Base-by-base conservation (phyloP, 2,888 invertebrate genomes). In the Drosophila demipolita region DNA sequence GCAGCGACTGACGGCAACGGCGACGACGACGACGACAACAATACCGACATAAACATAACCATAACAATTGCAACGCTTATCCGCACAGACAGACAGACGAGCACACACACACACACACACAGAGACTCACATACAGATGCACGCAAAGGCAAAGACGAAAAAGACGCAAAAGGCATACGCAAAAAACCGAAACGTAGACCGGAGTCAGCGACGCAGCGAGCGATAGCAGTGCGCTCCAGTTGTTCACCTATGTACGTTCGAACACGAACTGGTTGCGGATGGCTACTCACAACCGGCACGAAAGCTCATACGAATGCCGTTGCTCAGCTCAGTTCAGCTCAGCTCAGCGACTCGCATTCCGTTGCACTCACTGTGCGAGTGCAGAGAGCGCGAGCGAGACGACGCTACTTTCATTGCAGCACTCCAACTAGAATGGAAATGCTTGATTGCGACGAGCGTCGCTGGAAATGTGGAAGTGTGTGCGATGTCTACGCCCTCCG, bases 211-310 rank as follows among this genome's bases (percentile, higher is more conserved):
- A 78, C 69, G 73, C 54, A 63, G 50, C 68, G 73, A 58, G 72
- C 78, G 70, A 75, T 75, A 65, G 60, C 70, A 74, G 58, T 87
- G 90, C 90, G 87, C 83, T 73, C 83, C 87, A 91, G 91, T 91
- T 91, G 91, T 92, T 91, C 90, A 91, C 91, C 91, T 90, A 89
- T 85, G 91, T 90, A 92, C 92, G 93, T 91, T 92, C 91, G 91
- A 92, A 89, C 91, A 90, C 91, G 90, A 92, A 93, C 93, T 93
- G 90, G 92, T 91, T 92, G 78, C 76, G 80, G 76, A 67, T 80
- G 70, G 73, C 63, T 74, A 67, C 80, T 72, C 82, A 76, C 82
- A 82, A 66, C 78, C 75, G 82, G 79, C 80, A 80, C 81, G 80
- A 83, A 78, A 81, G 78, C 75, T 71, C 36, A 72, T 65, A 77